Evolutionary conservation across 2,113 vertebrate species (phyloP).

Genomic region (Aegithalos caudatus): DNA sequence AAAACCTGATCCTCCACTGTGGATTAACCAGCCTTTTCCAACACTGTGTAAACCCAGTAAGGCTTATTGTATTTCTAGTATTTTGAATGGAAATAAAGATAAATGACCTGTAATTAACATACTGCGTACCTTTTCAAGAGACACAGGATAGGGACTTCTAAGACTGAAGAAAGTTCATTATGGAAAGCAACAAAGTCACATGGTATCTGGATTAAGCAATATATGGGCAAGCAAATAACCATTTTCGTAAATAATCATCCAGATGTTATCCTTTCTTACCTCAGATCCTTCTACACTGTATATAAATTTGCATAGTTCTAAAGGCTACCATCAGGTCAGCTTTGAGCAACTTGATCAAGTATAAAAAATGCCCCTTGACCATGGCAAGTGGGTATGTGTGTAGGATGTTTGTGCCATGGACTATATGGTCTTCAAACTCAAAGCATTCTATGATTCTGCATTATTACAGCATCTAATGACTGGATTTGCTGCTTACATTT

Average conservation of each 20-base stretch:
- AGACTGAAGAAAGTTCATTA: background rate
- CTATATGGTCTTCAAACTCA: background rate
- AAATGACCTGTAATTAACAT: background rate
- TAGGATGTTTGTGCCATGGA: background rate
- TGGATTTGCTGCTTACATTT: background rate
- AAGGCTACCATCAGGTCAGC: background rate
- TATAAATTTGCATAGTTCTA: background rate
- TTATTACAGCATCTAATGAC: background rate
- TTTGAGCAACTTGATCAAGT: background rate
- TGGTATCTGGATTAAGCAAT: background rate
- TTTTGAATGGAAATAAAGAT: slow-evolving; percentile 5
- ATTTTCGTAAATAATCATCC: background rate
- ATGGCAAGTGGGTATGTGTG: background rate
- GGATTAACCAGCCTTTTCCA: slow-evolving; percentile 30
- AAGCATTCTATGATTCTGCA: background rate
- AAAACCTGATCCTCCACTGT: slow-evolving; percentile 43
- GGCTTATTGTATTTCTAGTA: background rate
- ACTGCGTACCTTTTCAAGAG: background rate
- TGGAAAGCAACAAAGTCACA: background rate
- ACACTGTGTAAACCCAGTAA: background rate
- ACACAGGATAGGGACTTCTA: background rate
- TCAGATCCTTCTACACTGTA: background rate
- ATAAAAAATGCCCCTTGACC: background rate
- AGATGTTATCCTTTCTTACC: background rate
- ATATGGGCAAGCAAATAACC: background rate